Evolutionary conservation across 2,888 invertebrate genomes (phyloP), one percentile per base, ranked within the genome.

Genomic region (Drosophila neonasuta): DNA sequence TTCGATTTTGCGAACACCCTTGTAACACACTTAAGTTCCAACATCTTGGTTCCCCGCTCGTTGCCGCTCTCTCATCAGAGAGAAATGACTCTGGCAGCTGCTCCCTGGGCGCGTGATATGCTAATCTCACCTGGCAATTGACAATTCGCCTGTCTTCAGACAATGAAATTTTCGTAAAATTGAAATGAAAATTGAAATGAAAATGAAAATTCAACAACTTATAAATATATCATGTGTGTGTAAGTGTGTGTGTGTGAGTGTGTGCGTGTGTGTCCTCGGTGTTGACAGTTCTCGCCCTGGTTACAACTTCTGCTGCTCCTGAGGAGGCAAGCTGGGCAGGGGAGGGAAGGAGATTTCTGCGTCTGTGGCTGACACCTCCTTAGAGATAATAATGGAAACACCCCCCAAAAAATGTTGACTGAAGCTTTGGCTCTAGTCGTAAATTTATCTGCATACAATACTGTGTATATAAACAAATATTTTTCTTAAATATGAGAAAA

Each of bases 131-230:
- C 70, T 74, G 74, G 68, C 83, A 82, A 86, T 68, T 82, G 79
- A 61, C 77, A 77, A 75, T 66, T 62, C 51, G 62, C 66, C 71
- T 66, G 67, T 68, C 76, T 75, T 63, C 87, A 87, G 80, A 87
- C 83, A 87, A 82, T 82, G 74, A 87, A 75, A 86, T 68, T 77
- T 80, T 68, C 46, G 15, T 52, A 67, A 77, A 75, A 71, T 77
- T 74, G 61, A 68, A 80, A 68, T 63, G 59, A 59, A 65, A 72
- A 72, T 71, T 69, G 69, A 68, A 74, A 73, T 60, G 55, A 55
- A 61, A 61, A 79, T 81, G 79, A 84, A 81, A 85, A 79, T 79
- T 86, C 82, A 84, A 80, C 61, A 85, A 72, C 87, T 81, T 81
- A 77, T 70, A 71, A 85, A 85, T 77, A 70, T 68, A 56, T 66